Evolutionary conservation across 2,113 vertebrate genomes (phyloP).

Genomic region (Mirounga angustirostris): DNA sequence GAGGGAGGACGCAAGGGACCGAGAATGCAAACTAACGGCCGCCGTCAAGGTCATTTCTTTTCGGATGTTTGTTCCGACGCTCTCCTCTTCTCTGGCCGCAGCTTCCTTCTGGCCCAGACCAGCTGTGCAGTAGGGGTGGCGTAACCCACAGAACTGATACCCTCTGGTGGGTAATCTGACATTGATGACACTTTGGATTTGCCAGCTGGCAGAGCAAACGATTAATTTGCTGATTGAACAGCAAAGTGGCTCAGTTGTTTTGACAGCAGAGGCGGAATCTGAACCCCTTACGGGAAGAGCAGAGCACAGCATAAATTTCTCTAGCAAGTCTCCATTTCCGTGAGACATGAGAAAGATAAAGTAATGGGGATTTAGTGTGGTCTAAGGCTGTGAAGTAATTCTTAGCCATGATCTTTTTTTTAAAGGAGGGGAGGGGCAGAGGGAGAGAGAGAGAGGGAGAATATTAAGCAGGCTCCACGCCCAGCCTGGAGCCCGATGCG

Average conservation of each 20-base stretch:
- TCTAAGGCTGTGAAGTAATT: conserved; percentile 11
- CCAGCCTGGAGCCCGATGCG: background rate
- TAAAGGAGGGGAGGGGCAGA: background rate
- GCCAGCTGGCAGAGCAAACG: conserved; percentile 52
- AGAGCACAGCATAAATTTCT: conserved; percentile 25
- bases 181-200: conserved; percentile 48
- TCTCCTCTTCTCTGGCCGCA: conserved; percentile 31
- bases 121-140: conserved; percentile 47
- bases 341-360: conserved; percentile 48
- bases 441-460: background rate
- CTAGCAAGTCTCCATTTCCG: conserved; percentile 7
- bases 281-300: conserved; percentile 59
- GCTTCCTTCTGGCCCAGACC: conserved; percentile 12
- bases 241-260: conserved; percentile 62
- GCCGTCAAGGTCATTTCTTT: conserved; percentile 24
- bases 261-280: conserved; percentile 51
- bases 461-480: background rate
- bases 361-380: background rate
- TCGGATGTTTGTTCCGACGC: conserved; percentile 13
- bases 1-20: background rate
- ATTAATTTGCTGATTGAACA: conserved; percentile 63
- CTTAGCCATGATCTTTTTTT: background rate
- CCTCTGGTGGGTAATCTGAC: conserved; percentile 50
- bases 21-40: conserved; percentile 14
- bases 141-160: background rate